phyloP scores from a whole-genome alignment of 2,113 vertebrate genomes.

The Terrapene triunguis region DNA sequence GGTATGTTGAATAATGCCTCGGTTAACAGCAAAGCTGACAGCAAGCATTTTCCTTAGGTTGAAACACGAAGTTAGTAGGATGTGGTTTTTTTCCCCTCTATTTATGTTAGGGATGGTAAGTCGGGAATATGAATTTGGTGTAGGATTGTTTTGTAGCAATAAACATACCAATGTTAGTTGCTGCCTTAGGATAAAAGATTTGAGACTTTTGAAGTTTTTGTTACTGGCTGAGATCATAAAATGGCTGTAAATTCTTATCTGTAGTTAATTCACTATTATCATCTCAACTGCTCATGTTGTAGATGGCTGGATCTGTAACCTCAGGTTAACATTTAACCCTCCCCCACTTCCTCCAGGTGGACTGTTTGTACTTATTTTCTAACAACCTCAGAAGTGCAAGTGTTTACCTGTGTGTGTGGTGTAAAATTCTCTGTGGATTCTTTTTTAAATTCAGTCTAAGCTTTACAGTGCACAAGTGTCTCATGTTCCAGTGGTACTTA shows the following conservation, averaged over 20 bases:
- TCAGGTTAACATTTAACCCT: background rate
- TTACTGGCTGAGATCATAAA: accelerated
- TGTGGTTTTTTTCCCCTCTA: background rate
- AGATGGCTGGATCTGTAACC: background rate
- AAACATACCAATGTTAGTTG: background rate
- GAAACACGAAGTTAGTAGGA: background rate
- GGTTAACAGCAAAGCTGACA: background rate
- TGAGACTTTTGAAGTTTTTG: background rate
- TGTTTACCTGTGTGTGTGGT: background rate
- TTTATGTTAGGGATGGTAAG: background rate
- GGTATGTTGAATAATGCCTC: background rate
- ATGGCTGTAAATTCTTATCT: background rate
- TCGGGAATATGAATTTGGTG: background rate
- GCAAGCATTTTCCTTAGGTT: background rate
- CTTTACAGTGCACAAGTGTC: background rate
- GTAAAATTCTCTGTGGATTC: background rate
- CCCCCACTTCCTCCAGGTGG: background rate
- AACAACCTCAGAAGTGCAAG: background rate
- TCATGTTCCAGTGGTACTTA: accelerated
- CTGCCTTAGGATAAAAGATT: slow-evolving; percentile 4
- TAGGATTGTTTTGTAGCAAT: slow-evolving; percentile 7
- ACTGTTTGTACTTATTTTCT: background rate
- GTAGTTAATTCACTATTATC: background rate
- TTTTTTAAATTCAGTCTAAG: background rate
- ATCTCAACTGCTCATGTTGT: background rate